Base-by-base conservation (phyloP, 1,140 invertebrate species). In the Rhagoletis pomonella region DNA sequence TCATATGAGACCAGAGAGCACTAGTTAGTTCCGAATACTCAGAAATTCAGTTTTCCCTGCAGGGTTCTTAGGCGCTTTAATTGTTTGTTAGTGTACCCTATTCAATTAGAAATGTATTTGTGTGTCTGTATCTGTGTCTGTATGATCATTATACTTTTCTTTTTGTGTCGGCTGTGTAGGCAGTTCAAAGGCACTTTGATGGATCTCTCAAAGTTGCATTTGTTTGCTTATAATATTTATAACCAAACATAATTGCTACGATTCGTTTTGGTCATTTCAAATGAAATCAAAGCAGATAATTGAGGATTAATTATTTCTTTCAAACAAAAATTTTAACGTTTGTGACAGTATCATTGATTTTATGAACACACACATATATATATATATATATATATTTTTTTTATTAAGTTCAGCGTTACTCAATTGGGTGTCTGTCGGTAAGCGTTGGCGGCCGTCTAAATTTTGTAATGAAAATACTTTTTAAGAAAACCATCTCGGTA, bases 221-320 rank as follows among this genome's bases (percentile, higher is more conserved):
- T 67, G 42, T 67, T 29, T 42, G 65, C 65, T 29, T 29, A 29
- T 29, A 67, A 67, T 29, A 10, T 29, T 67, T 67, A 10, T 67
- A 67, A 12, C 29, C 65, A 67, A 67, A 67, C 39, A 67, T 67
- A 67, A 67, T 42, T 39, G 65, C 10, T 10, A 39, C 4, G 29
- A 67, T 67, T 67, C 65, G 39, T 10, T 67, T 67, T 42, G 65
- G 65, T 67, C 65, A 67, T 67, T 67, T 67, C 12, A 42, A 67
- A 67, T 67, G 65, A 39, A 67, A 67, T 67, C 65, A 67, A 67
- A 67, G 65, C 65, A 67, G 65, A 67, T 67, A 67, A 67, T 67
- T 67, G 65, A 67, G 65, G 10, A 67, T 67, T 67, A 67, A 67
- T 67, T 67, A 67, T 39, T 9, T 10, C 65, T 67, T 67, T 67